These are phyloP conservation scores for Calephelis perditalis DNA, from an alignment of 2,888 invertebrate genomes.

Conservation along the genomic window DNA sequence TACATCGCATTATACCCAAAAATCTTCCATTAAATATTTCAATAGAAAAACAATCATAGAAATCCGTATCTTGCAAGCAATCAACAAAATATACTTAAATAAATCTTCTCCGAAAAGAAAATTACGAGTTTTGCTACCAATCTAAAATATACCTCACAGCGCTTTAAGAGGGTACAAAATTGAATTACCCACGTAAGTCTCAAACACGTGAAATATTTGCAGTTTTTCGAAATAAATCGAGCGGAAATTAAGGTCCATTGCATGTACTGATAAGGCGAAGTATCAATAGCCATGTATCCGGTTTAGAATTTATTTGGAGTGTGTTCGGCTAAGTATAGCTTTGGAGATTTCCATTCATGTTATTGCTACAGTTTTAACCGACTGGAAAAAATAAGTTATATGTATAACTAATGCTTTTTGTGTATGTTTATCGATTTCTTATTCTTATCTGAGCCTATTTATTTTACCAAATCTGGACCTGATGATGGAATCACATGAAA, in stretches of 20 bases:
- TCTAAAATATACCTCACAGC: not conserved
- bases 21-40: not conserved
- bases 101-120: not conserved
- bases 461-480: too few species aligned
- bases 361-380: too few species aligned
- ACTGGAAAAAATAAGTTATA: too few species aligned
- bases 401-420: too few species aligned
- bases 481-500: too few species aligned
- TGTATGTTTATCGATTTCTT: too few species aligned
- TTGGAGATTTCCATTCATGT: not conserved
- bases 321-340: not conserved
- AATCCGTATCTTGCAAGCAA: not conserved
- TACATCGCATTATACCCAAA: not conserved
- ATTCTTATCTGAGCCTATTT: too few species aligned
- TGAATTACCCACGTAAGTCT: not conserved
- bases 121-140: not conserved
- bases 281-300: slow-evolving; percentile 5
- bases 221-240: slow-evolving; percentile 9
- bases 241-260: slow-evolving; percentile 10
- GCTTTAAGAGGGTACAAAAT: not conserved
- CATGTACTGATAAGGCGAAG: not conserved
- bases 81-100: not conserved
- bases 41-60: slow-evolving; percentile 6
- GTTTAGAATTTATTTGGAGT: not conserved
- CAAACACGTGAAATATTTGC: not conserved